Base-by-base conservation (phyloP, 2,113 vertebrate species). In the Lophius piscatorius region DNA sequence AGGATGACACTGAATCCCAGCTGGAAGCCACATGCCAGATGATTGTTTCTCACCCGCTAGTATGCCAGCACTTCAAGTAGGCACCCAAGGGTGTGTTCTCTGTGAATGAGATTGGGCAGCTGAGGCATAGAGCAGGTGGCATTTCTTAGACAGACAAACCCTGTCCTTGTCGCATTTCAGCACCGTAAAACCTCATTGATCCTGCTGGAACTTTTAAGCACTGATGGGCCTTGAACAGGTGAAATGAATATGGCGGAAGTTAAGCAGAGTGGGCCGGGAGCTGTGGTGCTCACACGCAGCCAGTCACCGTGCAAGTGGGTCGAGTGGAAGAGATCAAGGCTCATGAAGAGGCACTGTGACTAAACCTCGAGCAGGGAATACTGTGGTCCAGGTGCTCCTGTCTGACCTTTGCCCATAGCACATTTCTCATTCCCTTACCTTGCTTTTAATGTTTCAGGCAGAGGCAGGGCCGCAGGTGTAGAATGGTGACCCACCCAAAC, bases 51-150 rank as follows among this genome's bases (percentile, higher is more conserved):
- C 38, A 9, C 34, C 38, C 22, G 16, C 62, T 36, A 0, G 24
- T 48, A 42, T 50, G 63, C 58, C 52, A 51, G 46, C 23, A 21
- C 23, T 74, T 38, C 31, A 42, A 12, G 26, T 24, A 46, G 48
- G 50, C 52, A 20, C 48, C 39, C 16, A 16, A 51, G 82, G 85
- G 82, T 65, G 82, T 85, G 82, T 74, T 67, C 59, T 63, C 38
- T 4, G 13, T 34, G 50, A 50, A 49, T 58, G 67, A 6, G 29
- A 69, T 57, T 34, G 63, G 74, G 76, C 82, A 86, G 88, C 84
- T 84, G 86, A 78, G 70, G 63, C 45, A 8, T 16, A 57, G 40
- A 78, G 87, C 89, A 85, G 82, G 83, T 90, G 89, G 81, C 70
- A 72, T 76, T 77, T 80, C 83, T 81, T 61, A 52, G 46, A 51